Conservation (phyloP, 2,797 vertebrate genomes). For the Pachyuromys duprasi region DNA sequence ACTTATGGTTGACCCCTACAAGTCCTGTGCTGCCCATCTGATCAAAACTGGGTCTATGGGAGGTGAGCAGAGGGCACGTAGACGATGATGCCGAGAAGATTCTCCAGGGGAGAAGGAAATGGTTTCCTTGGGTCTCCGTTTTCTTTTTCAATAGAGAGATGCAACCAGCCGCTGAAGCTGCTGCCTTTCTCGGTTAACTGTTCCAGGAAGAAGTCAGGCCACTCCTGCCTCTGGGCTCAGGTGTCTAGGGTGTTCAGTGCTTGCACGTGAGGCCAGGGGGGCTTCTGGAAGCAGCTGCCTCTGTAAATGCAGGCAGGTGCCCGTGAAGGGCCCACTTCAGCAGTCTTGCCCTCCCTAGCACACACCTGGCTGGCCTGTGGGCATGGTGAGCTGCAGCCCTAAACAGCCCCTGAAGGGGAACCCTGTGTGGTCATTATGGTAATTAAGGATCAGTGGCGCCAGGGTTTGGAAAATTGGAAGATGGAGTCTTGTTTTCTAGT, state of each 20-base stretch:
- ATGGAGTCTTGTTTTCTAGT: constrained; percentile 6
- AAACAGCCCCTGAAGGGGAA: not conserved
- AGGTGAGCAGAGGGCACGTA: not conserved
- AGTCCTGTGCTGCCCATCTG: not conserved
- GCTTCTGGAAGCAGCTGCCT: constrained; percentile 38
- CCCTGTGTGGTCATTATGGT: not conserved
- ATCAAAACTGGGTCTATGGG: not conserved
- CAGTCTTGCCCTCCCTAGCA: not conserved
- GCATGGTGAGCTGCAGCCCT: not conserved
- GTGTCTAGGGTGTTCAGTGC: not conserved
- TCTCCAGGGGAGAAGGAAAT: constrained; percentile 8
- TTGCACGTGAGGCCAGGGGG: not conserved
- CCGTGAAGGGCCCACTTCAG: not conserved
- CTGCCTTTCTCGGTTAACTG: not conserved
- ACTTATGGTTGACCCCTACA: not conserved
- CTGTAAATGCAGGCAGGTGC: not conserved
- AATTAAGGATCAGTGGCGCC: not conserved
- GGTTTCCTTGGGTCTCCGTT: not conserved
- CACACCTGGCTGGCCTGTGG: not conserved
- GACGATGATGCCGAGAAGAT: not conserved
- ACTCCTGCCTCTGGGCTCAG: not conserved
- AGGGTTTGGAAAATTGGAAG: constrained; percentile 26
- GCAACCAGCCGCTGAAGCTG: not conserved
- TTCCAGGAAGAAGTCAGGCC: not conserved
- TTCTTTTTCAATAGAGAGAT: constrained; percentile 29